Evolutionary conservation across 2,113 vertebrate genomes (phyloP), one percentile per base, ranked within the genome.

Genomic region (Sphyrna mokarran): DNA sequence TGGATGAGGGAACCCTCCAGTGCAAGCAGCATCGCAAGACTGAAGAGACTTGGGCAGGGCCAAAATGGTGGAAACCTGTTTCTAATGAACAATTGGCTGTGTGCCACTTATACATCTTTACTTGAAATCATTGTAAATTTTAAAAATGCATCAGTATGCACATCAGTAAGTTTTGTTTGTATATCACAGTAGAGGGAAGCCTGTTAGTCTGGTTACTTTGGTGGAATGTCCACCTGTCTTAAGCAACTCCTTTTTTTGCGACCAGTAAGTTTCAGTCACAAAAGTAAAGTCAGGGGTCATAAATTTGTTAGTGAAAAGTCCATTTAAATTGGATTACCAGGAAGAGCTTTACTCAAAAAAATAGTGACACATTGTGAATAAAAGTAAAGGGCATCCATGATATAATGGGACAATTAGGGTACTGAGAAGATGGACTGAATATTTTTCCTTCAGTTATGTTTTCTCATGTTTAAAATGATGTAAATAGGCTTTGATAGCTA

Each of bases 101-200:
- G 63, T 94, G 37, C 68, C 91, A 68, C 40, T 72, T 90, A 72
- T 95, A 72, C 69, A 72, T 23, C 94, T 48, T 76, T 72, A 95
- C 94, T 72, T 95, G 94, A 48, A 95, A 72, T 95, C 94, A 95
- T 72, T 72, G 94, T 76, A 95, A 95, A 70, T 95, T 23, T 95
- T 48, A 95, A 95, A 95, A 72, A 76, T 76, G 43, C 37, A 48
- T 54, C 0, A 26, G n/a, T 95, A 10, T 95, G 43, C 69, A 72
- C 93, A 40, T 70, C 14, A 70, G 22, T 70, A 48, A 70, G 66
- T 40, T 94, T 40, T 94, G 66, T 70, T 94, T 72, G 69, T 94
- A 40, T 70, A 95, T 48, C 91, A 66, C 22, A 95, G 37, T 70
- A 48, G 68, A 95, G 93, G 70, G 94, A 48, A 95, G 43, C 13